These are phyloP conservation scores for Penaeus chinensis DNA, from an alignment of 1,140 invertebrate genomes.

Conservation along the genomic window DNA sequence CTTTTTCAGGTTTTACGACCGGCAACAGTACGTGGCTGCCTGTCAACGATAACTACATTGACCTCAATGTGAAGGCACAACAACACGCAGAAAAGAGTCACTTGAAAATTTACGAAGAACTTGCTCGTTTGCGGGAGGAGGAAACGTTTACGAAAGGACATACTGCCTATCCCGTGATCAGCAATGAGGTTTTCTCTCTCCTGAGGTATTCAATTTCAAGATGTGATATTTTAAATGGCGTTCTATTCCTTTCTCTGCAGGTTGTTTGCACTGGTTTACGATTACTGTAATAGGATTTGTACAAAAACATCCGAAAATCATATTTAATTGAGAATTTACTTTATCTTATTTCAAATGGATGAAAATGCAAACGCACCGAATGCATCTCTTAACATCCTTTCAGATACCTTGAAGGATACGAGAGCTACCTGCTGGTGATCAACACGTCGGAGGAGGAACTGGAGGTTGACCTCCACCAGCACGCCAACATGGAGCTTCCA, in stretches of 20 bases:
- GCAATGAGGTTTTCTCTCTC: conserved; percentile 23
- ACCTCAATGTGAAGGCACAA: conserved; percentile 69
- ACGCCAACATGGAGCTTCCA: conserved; percentile 22
- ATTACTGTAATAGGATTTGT: too few species aligned
- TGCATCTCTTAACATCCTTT: neutral
- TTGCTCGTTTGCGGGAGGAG: conserved; percentile 19
- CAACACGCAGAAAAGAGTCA: conserved; percentile 22
- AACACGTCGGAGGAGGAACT: conserved; percentile 38
- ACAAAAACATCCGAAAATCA: too few species aligned
- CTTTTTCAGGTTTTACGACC: conserved; percentile 73
- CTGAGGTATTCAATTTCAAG: conserved; percentile 9
- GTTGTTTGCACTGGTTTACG: neutral
- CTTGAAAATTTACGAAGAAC: conserved; percentile 29
- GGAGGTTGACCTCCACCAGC: conserved; percentile 13
- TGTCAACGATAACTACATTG: conserved; percentile 72
- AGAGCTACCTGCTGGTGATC: conserved; percentile 28
- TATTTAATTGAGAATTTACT: neutral
- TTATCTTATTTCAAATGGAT: neutral
- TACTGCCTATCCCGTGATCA: conserved; percentile 25
- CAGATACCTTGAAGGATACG: neutral
- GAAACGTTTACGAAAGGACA: conserved; percentile 18
- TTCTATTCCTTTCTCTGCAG: too few species aligned
- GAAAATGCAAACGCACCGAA: neutral
- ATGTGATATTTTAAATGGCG: neutral
- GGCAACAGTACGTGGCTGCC: conserved; percentile 78